Percentiles rank a stretch among this genome's conserved stretches.
Evolutionary conservation across 1,140 invertebrate species (phyloP).

Genomic region (Euschistus heros): DNA sequence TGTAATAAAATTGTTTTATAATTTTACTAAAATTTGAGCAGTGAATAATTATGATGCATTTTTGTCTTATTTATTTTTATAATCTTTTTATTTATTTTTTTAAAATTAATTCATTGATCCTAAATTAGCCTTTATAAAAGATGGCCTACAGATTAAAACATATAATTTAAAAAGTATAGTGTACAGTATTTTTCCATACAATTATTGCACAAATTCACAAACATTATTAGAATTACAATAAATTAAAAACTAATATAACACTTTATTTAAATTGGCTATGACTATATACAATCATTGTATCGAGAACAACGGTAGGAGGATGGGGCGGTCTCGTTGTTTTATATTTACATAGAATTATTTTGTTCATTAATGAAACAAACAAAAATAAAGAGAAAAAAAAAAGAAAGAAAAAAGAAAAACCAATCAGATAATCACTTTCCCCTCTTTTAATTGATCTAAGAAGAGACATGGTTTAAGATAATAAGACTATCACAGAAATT

Average conservation of each 20-base stretch:
- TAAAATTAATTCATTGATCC: neutral
- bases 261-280: slow-evolving; percentile 9
- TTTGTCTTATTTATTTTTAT: too few species aligned
- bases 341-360: neutral
- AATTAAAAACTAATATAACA: slow-evolving; percentile 3
- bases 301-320: neutral
- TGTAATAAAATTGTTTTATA: neutral
- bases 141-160: too few species aligned
- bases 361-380: neutral
- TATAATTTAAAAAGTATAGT: too few species aligned
- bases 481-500: slow-evolving; percentile 14
- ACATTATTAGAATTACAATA: slow-evolving; percentile 2
- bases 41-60: slow-evolving; percentile 2
- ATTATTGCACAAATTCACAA: slow-evolving; percentile 14
- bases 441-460: slow-evolving; percentile 4
- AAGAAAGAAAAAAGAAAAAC: too few species aligned
- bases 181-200: neutral
- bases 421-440: neutral
- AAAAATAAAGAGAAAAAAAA: neutral
- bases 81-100: too few species aligned
- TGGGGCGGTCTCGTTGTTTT: slow-evolving; percentile 11
- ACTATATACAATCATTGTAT: slow-evolving; percentile 7
- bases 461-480: slow-evolving; percentile 7
- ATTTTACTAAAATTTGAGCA: slow-evolving; percentile 13
- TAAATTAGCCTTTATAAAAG: neutral